These are phyloP conservation scores for Lamprotornis superbus DNA, from an alignment of 2,113 vertebrate species.

Conservation along the genomic window DNA sequence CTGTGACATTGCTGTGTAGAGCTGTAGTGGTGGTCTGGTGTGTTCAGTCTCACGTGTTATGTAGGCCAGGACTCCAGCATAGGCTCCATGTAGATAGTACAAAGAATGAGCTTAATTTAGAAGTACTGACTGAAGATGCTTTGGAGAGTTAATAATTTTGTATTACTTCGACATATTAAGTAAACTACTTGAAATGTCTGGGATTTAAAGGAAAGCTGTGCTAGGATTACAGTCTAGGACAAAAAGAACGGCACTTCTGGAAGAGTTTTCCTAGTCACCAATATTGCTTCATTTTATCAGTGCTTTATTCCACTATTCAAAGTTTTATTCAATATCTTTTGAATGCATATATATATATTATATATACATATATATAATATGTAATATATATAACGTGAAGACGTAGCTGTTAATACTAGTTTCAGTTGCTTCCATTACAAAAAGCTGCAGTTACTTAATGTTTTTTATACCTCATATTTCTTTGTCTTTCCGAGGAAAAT, in stretches of 20 bases:
- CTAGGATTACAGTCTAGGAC: background rate
- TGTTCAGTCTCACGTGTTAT: background rate
- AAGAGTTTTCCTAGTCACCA: rapidly evolving
- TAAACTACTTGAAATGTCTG: rapidly evolving
- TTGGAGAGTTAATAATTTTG: background rate
- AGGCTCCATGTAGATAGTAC: rapidly evolving
- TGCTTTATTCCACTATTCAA: background rate
- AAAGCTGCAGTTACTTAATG: rapidly evolving
- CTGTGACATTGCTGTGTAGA: too few species aligned
- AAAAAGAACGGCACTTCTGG: background rate
- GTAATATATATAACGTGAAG: rapidly evolving
- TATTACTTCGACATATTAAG: rapidly evolving
- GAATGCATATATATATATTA: too few species aligned
- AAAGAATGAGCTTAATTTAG: background rate
- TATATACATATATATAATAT: too few species aligned
- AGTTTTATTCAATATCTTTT: rapidly evolving
- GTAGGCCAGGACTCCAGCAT: rapidly evolving
- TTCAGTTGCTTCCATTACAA: background rate
- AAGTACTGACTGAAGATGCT: rapidly evolving
- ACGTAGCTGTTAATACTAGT: background rate
- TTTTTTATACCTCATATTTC: rapidly evolving
- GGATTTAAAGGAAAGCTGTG: background rate
- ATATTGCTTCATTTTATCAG: rapidly evolving
- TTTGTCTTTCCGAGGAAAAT: background rate
- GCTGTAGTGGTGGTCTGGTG: background rate